phyloP scores from a whole-genome alignment of 2,113 vertebrate species.

The Emydura subglobosa region DNA sequence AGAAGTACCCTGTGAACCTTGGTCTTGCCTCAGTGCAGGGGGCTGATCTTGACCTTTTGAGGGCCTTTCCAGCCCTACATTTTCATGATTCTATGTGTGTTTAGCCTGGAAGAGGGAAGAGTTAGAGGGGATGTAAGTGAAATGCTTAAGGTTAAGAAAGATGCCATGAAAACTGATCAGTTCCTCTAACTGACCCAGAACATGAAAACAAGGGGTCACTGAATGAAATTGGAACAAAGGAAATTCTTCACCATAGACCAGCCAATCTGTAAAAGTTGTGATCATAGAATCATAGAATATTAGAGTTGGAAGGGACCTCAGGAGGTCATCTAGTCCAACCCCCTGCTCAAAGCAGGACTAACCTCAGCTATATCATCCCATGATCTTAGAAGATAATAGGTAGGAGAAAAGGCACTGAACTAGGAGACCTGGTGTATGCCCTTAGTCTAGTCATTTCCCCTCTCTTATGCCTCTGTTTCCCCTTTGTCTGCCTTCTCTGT shows the following conservation, averaged over 20 bases:
- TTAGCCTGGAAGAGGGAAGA: constrained; percentile 65
- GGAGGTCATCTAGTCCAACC: too few relatives aligned
- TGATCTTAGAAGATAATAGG: background rate
- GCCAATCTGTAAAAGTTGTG: background rate
- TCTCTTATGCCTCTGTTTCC: background rate
- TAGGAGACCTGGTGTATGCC: background rate
- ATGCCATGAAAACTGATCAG: constrained; percentile 16
- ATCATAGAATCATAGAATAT: background rate
- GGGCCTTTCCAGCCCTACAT: background rate
- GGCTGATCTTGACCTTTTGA: background rate
- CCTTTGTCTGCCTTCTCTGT: background rate
- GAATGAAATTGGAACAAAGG: background rate
- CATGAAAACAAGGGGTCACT: background rate
- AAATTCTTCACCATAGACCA: background rate
- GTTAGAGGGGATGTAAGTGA: constrained; percentile 44
- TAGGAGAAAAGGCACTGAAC: background rate
- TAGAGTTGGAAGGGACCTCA: too few relatives aligned
- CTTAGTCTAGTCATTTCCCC: background rate
- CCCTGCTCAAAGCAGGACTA: too few relatives aligned
- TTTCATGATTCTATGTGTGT: background rate
- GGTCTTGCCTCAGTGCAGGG: background rate
- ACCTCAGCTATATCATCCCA: too few relatives aligned
- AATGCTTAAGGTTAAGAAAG: constrained; percentile 56
- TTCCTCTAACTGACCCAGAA: background rate
- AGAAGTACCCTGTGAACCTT: background rate